Percentiles rank a stretch among this genome's conserved stretches.
phyloP scores from a whole-genome alignment of 2,888 invertebrate species.

The Morpho deidamia region DNA sequence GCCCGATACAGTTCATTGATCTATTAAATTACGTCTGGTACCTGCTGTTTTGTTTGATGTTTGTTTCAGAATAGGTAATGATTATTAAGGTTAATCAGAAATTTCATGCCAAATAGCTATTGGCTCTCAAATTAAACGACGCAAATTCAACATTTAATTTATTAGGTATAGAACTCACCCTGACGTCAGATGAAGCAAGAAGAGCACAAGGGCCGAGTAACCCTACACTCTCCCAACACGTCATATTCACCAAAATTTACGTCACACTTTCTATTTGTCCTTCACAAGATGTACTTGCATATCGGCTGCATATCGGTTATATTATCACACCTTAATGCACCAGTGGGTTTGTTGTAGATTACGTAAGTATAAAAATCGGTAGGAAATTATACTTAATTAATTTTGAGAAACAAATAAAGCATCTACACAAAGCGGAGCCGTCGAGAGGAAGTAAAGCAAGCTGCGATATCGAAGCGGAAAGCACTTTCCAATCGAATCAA shows the following conservation, averaged over 20 bases:
- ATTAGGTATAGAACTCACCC: conserved; percentile 56
- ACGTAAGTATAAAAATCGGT: conserved; percentile 50
- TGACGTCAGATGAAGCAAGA: conserved; percentile 66
- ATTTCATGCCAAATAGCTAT: conserved; percentile 3
- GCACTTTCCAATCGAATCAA: conserved; percentile 69
- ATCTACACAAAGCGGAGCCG: conserved; percentile 56
- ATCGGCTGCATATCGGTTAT: conserved; percentile 29
- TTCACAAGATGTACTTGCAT: conserved; percentile 39
- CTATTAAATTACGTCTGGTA: conserved; percentile 4
- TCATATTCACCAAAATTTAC: conserved; percentile 53
- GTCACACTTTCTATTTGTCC: conserved; percentile 38
- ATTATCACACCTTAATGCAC: conserved; percentile 57
- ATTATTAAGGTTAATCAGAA: conserved; percentile 1
- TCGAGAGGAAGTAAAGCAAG: conserved; percentile 61
- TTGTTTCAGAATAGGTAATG: conserved; percentile 1
- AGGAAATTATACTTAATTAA: conserved; percentile 39
- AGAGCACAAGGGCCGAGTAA: conserved; percentile 74
- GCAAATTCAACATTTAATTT: conserved; percentile 27
- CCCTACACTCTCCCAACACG: conserved; percentile 77
- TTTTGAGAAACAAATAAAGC: conserved; percentile 56
- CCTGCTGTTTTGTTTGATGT: conserved; percentile 3
- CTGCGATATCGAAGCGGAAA: conserved; percentile 69
- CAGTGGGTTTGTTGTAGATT: conserved; percentile 52
- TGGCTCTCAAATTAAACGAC: conserved; percentile 10
- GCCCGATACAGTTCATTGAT: neutral